Base-by-base conservation (phyloP, 2,113 vertebrate genomes). In the Podiceps cristatus region DNA sequence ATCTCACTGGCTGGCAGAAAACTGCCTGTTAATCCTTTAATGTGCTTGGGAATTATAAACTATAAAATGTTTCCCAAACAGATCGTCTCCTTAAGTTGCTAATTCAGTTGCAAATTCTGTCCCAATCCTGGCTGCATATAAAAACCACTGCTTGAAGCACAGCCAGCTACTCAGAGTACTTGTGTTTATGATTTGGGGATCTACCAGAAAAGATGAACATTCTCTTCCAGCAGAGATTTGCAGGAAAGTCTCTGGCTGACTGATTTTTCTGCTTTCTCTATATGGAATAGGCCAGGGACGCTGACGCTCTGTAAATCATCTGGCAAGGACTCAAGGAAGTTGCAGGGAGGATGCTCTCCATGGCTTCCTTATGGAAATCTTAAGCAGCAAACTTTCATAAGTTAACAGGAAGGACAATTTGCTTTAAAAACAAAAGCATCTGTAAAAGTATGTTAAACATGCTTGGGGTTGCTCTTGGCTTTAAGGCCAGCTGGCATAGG, bases 31-130 rank as follows among this genome's bases (percentile, higher is more conserved):
- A 81, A 94, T 89, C 69, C 18, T 5, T 72, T 90, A 91, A 91
- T 5, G 2, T 45, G 44, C 12, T 4, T 53, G 29, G 58, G 44
- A 89, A 93, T 76, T 52, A 75, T 82, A 68, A 90, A 17, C 44
- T 82, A 27, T 60, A 75, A 92, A 90, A 85, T 69, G 35, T 53
- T 96, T 95, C 60, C 35, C 37, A 78, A 84, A 78, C 13, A 75
- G 11, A 80, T 64, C 2, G 3, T 35, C n/a, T 94, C 0, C 2
- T 81, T 73, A 81, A 60, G 33, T 91, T 89, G 79, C 52, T 93
- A 84, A 87, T 91, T 96, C 42, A 76, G 29, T 72, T 58, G 74
- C 58, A 96, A 90, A 90, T 64, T 79, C 74, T 90, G 37, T 86
- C 69, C 63, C 92, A 96, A 3, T 58, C 53, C 66, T 92, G 87